Evolutionary conservation across 2,797 vertebrate species (phyloP).

Genomic region (Psittacula echo): DNA sequence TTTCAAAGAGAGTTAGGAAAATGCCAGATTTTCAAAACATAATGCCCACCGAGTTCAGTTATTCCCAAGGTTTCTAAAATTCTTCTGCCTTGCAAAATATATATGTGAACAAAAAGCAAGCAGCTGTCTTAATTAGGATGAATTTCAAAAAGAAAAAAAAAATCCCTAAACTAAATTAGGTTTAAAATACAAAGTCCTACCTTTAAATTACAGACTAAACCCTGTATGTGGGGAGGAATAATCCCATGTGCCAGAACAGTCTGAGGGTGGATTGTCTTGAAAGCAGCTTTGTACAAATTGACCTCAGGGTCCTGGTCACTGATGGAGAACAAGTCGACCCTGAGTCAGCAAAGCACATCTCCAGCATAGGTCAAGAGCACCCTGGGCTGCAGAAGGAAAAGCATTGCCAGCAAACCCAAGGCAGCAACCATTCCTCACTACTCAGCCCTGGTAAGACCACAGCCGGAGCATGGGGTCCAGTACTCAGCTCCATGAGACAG

Average conservation of each 20-base stretch:
- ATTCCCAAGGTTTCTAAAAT: neutral
- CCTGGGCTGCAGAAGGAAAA: neutral
- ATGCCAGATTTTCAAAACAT: neutral
- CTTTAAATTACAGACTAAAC: neutral
- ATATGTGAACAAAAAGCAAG: neutral
- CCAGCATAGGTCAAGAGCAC: neutral
- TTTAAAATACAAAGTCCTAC: neutral
- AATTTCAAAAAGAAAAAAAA: neutral
- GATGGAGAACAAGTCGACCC: neutral
- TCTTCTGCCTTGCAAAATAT: neutral
- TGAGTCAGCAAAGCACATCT: neutral
- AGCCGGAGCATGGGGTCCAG: neutral
- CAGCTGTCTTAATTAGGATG: neutral
- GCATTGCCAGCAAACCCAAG: no score
- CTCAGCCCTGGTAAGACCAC: neutral
- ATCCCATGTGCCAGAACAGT: neutral
- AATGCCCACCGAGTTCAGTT: neutral
- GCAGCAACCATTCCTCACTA: neutral
- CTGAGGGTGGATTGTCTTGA: neutral
- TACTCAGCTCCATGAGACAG: neutral
- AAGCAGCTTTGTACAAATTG: neutral
- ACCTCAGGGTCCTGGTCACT: neutral
- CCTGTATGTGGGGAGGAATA: neutral
- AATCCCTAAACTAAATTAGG: neutral
- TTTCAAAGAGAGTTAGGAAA: neutral